Conservation (phyloP, 2,797 vertebrate species). For the Microhierax caerulescens region DNA sequence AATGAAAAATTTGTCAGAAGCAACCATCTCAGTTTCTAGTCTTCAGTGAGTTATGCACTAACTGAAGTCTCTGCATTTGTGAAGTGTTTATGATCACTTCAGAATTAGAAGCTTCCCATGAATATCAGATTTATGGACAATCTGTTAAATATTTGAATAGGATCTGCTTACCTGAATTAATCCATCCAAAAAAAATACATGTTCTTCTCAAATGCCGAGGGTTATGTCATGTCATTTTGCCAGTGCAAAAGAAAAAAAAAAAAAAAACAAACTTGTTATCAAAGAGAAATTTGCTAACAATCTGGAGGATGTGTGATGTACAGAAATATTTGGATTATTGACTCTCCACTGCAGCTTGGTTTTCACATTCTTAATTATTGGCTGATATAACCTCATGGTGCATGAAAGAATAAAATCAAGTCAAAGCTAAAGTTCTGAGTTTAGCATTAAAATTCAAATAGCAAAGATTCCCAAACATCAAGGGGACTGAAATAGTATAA, state of each 20-base stretch:
- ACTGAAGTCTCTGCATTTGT: constrained; percentile 12
- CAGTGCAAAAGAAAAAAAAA: background rate
- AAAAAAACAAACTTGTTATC: constrained; percentile 37
- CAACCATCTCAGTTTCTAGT: background rate
- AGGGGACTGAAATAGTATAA: background rate
- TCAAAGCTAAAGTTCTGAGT: background rate
- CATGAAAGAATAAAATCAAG: background rate
- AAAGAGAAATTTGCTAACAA: constrained; percentile 47
- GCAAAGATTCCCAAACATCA: background rate
- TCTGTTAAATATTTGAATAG: constrained; percentile 62
- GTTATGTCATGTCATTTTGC: constrained; percentile 18
- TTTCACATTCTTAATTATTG: constrained; percentile 6
- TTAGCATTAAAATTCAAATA: background rate
- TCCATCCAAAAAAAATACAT: background rate
- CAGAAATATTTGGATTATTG: background rate
- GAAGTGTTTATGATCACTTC: constrained; percentile 29
- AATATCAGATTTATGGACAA: constrained; percentile 59
- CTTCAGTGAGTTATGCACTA: background rate
- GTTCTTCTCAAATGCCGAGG: constrained; percentile 43
- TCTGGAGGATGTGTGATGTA: background rate
- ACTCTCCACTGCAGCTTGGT: background rate
- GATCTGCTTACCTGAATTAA: constrained; percentile 53
- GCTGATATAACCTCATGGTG: background rate
- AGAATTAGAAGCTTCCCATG: constrained; percentile 39
- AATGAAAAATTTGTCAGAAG: constrained; percentile 49